Evolutionary conservation across 1,140 invertebrate genomes (phyloP).

Genomic region (Triops longicaudatus): DNA sequence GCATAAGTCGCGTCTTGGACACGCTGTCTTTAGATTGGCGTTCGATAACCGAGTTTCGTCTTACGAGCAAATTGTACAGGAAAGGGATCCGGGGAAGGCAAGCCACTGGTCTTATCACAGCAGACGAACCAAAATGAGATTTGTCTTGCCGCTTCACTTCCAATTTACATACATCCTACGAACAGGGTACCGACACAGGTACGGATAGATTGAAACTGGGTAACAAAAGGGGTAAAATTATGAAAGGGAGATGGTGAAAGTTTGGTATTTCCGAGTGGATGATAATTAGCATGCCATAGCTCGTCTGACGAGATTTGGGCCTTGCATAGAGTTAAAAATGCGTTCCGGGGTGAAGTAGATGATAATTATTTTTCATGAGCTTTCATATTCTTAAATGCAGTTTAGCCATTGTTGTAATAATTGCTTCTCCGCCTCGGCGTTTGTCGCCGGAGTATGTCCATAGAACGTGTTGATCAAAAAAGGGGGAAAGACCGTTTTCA

Average conservation of each 20-base stretch:
- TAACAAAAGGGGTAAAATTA: not conserved
- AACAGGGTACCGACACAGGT: not conserved
- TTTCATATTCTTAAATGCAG: no score
- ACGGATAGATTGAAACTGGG: not conserved
- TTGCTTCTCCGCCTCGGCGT: not conserved
- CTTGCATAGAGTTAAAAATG: not conserved
- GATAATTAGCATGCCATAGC: not conserved
- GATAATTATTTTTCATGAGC: not conserved
- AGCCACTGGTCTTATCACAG: constrained; percentile 1
- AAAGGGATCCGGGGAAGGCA: not conserved
- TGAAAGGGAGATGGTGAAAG: not conserved
- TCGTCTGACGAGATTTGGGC: not conserved
- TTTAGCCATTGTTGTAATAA: no score
- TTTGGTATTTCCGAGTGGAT: not conserved
- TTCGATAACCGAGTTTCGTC: not conserved
- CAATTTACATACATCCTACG: not conserved
- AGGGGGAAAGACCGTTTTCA: not conserved
- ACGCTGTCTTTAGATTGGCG: not conserved
- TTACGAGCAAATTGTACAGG: not conserved
- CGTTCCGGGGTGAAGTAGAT: not conserved
- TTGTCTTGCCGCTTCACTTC: not conserved
- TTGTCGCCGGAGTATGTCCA: not conserved
- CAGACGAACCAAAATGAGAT: not conserved
- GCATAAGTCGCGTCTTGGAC: not conserved
- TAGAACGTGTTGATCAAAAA: not conserved